These are phyloP conservation scores for Harpalus rubripes DNA, from an alignment of 2,888 invertebrate genomes.

Conservation along the genomic window DNA sequence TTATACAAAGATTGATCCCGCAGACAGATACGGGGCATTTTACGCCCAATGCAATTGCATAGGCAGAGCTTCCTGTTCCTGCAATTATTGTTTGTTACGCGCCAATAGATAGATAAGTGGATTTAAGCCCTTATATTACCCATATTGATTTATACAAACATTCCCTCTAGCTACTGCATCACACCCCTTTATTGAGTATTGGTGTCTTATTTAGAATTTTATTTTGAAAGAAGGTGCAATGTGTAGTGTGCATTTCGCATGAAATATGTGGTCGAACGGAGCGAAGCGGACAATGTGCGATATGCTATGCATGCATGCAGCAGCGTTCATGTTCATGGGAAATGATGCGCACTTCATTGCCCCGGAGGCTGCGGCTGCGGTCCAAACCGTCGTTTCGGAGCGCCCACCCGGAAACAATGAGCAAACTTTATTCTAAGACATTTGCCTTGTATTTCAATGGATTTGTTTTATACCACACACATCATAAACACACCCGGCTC, in stretches of 20 bases:
- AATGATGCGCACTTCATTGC: slow-evolving; percentile 77
- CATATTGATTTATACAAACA: not conserved
- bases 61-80: not conserved
- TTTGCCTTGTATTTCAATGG: slow-evolving; percentile 76
- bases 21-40: slow-evolving; percentile 11
- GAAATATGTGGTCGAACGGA: slow-evolving; percentile 8
- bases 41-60: slow-evolving; percentile 1
- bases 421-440: slow-evolving; percentile 76
- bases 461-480: slow-evolving; percentile 74
- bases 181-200: not conserved
- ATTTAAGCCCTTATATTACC: slow-evolving; percentile 15
- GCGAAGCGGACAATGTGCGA: not conserved
- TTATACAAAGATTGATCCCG: slow-evolving; percentile 20
- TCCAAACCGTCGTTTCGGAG: slow-evolving; percentile 67
- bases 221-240: not conserved
- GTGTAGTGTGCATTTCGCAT: not conserved
- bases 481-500: slow-evolving; percentile 70
- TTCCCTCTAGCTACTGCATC: not conserved
- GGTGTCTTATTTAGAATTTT: not conserved
- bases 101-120: slow-evolving; percentile 13
- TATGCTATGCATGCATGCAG: slow-evolving; percentile 42
- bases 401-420: slow-evolving; percentile 72
- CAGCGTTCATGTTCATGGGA: slow-evolving; percentile 70
- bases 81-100: not conserved
- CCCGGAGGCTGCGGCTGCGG: slow-evolving; percentile 55